Evolutionary conservation across 2,113 vertebrate species (phyloP).

Genomic region (Antigone vipio): DNA sequence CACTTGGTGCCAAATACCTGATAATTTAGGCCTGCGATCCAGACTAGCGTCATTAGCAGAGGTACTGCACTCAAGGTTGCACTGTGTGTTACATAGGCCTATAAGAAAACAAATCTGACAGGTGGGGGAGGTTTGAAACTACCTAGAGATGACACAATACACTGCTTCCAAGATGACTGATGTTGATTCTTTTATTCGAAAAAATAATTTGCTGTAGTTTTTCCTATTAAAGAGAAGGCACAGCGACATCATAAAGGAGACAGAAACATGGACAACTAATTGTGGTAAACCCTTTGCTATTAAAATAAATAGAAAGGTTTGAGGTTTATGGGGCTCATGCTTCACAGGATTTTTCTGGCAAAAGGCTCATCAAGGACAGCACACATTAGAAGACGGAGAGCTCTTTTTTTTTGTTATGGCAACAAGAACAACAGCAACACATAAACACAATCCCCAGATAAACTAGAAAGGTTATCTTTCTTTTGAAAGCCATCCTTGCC

Average conservation of each 20-base stretch:
- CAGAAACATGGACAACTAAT: background rate
- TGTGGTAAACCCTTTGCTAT: background rate
- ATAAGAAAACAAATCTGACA: background rate
- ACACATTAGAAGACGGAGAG: background rate
- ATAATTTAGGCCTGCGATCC: background rate
- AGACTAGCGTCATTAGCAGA: background rate
- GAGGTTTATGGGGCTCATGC: background rate
- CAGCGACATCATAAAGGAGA: background rate
- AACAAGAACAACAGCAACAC: background rate
- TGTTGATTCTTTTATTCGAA: background rate
- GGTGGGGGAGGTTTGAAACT: background rate
- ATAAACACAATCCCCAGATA: background rate
- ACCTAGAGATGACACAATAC: background rate
- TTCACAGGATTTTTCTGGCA: background rate
- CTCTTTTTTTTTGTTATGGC: slow-evolving; percentile 12
- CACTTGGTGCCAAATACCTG: background rate
- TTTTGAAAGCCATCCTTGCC: background rate
- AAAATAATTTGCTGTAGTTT: background rate
- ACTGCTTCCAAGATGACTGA: background rate
- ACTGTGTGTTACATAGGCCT: background rate
- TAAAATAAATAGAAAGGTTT: slow-evolving; percentile 25
- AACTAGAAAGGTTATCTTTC: background rate
- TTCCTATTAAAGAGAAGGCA: background rate
- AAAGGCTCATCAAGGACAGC: background rate
- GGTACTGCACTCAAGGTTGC: background rate